phyloP scores from a whole-genome alignment of 2,797 vertebrate species.

The Urocyon cinereoargenteus region DNA sequence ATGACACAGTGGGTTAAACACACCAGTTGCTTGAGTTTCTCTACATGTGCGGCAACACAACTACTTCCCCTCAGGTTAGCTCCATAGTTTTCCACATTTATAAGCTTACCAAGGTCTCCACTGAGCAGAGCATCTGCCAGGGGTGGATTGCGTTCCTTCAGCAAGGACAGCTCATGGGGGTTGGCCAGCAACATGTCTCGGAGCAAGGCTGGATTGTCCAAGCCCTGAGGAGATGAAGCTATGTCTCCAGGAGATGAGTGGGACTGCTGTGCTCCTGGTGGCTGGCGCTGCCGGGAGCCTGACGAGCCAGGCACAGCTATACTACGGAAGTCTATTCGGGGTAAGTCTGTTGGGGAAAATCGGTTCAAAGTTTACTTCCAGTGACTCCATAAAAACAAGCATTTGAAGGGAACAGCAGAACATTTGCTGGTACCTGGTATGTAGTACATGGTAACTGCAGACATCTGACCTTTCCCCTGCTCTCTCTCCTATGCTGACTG shows the following conservation, averaged over 20 bases:
- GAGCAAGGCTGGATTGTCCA: conserved; percentile 96
- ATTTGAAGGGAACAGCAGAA: not conserved
- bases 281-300: conserved; percentile 82
- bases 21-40: not conserved
- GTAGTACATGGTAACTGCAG: not conserved
- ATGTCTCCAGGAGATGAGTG: conserved; percentile 85
- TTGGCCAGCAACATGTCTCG: conserved; percentile 98
- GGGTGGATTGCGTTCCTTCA: conserved; percentile 98
- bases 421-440: not conserved
- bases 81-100: fast-evolving
- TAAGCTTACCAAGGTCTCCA: conserved; percentile 94
- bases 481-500: not conserved
- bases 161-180: conserved; percentile 97
- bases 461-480: not conserved
- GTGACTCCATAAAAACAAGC: conserved; percentile 23
- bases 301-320: conserved; percentile 96
- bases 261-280: conserved; percentile 76
- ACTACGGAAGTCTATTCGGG: conserved; percentile 97
- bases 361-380: conserved; percentile 57
- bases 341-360: conserved; percentile 90
- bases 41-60: not conserved
- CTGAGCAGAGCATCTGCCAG: conserved; percentile 97
- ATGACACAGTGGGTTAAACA: not conserved
- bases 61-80: not conserved
- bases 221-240: conserved; percentile 92